Percentiles rank a stretch among this genome's conserved stretches.
phyloP scores from a whole-genome alignment of 2,888 invertebrate species.

The Hartigia nigra region DNA sequence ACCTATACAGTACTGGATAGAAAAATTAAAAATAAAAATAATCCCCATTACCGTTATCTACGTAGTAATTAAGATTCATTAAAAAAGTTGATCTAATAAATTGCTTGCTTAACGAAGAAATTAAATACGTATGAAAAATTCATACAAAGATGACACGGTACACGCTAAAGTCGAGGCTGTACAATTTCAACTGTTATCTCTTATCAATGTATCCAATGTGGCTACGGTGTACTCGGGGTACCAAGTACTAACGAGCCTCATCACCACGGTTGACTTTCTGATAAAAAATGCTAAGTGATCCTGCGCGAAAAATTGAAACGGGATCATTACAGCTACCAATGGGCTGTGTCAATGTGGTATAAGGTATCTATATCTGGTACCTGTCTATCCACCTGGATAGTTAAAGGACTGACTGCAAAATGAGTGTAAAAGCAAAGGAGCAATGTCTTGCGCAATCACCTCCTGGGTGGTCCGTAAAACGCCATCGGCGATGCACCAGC shows the following conservation, averaged over 20 bases:
- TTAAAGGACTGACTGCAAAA: neutral
- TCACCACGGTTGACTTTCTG: neutral
- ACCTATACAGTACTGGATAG: no score
- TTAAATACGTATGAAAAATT: neutral
- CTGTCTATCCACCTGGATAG: neutral
- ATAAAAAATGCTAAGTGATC: neutral
- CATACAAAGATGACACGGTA: neutral
- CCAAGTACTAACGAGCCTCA: neutral
- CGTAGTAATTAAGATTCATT: no score
- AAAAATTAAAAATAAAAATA: no score
- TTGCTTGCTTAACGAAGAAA: no score
- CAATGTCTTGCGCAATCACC: conserved; percentile 50
- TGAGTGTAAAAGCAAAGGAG: conserved; percentile 2
- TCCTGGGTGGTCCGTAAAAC: conserved; percentile 57
- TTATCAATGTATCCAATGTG: neutral
- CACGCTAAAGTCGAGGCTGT: neutral
- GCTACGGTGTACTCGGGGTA: neutral
- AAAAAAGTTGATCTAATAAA: no score
- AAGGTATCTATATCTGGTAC: neutral
- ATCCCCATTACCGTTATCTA: no score
- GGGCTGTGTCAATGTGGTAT: neutral
- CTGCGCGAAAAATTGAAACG: neutral
- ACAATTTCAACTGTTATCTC: neutral
- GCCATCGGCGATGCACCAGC: conserved; percentile 47
- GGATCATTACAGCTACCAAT: neutral